phyloP scores from a whole-genome alignment of 2,113 vertebrate genomes.

The Apeltes quadracus region DNA sequence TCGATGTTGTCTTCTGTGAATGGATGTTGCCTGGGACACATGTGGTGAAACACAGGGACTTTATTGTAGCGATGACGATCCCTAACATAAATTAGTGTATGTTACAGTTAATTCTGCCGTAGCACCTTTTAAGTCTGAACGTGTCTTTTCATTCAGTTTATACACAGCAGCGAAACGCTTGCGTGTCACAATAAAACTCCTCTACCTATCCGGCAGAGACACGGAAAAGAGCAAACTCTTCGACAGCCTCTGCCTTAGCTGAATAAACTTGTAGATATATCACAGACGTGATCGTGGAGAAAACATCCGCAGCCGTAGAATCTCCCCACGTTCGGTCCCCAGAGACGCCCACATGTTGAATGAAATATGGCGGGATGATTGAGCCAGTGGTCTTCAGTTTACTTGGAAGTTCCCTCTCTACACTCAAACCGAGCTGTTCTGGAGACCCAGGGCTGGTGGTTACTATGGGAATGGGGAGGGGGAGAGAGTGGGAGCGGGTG shows the following conservation, averaged over 20 bases:
- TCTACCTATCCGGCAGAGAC: conserved; percentile 28
- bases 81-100: not conserved
- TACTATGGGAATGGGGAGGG: conserved; percentile 80
- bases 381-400: not conserved
- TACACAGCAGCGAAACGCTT: not conserved
- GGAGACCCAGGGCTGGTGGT: conserved; percentile 70
- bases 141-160: not conserved
- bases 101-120: not conserved
- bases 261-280: conserved; percentile 14
- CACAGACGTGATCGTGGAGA: conserved; percentile 12
- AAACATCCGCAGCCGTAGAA: conserved; percentile 12
- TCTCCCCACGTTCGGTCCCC: not conserved
- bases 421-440: conserved; percentile 38
- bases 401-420: conserved; percentile 32
- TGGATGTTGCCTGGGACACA: too few relatives aligned
- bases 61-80: not conserved
- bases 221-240: conserved; percentile 23
- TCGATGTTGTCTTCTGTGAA: not conserved
- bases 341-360: conserved; percentile 5
- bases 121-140: not conserved
- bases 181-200: conserved; percentile 26
- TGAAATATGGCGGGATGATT: not conserved
- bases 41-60: not conserved
- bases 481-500: conserved; percentile 39
- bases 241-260: conserved; percentile 24